A percentile compares a stretch with the other conserved stretches of the same genome.
These are phyloP conservation scores for Apocheima hispidaria DNA, from an alignment of 2,888 invertebrate species.

Conservation along the genomic window DNA sequence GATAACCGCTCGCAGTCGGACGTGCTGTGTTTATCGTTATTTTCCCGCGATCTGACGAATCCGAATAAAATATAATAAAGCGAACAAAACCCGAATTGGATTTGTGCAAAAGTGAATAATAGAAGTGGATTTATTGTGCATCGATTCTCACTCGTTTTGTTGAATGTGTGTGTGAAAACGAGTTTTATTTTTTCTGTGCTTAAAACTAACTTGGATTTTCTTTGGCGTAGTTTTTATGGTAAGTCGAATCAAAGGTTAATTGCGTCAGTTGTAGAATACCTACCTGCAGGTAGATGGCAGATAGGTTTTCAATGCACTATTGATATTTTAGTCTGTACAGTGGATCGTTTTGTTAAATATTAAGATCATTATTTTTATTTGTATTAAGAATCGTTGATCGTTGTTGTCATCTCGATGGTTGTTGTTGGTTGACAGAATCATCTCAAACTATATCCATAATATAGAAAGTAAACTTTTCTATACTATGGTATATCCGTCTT, in stretches of 20 bases:
- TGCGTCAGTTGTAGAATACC: constrained; percentile 31
- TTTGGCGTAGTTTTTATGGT: constrained; percentile 73
- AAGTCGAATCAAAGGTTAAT: constrained; percentile 60
- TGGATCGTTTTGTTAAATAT: no score
- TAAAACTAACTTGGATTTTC: constrained; percentile 70
- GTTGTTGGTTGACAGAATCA: no score
- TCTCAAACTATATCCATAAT: no score
- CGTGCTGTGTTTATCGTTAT: constrained; percentile 52
- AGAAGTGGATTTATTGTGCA: constrained; percentile 55
- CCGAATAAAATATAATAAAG: constrained; percentile 40
- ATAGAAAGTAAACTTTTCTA: no score
- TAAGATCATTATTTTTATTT: no score
- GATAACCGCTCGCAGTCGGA: constrained; percentile 67
- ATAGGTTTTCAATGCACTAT: not conserved
- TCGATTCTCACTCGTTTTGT: constrained; percentile 55
- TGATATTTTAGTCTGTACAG: no score
- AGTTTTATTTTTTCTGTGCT: constrained; percentile 64
- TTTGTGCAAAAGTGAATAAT: constrained; percentile 39
- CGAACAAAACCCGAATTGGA: constrained; percentile 52
- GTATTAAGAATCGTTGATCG: no score
- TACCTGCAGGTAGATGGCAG: constrained; percentile 22
- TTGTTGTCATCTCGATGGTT: no score
- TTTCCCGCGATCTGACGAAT: constrained; percentile 67
- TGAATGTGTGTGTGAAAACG: constrained; percentile 70
- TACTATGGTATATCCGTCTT: no score